A percentile compares a stretch with the other conserved stretches of the same genome.
Conservation (phyloP, 2,113 vertebrate genomes). For the Bufo bufo region DNA sequence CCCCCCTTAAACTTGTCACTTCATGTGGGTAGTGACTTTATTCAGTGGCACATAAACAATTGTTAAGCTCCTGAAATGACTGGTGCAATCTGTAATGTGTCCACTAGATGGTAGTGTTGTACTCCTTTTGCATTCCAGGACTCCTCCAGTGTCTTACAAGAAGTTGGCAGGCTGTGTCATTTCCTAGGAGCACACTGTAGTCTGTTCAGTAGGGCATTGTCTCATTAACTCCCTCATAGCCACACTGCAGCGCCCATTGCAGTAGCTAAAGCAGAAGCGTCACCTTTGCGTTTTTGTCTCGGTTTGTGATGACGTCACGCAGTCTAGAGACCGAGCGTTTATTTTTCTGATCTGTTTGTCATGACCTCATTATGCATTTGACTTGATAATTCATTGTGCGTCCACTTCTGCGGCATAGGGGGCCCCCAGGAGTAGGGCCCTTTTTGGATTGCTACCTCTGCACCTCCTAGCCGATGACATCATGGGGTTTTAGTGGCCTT, state of each 20-base stretch:
- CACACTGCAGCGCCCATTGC: not conserved
- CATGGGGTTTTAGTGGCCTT: not conserved
- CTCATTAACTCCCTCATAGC: not conserved
- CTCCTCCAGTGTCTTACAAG: not conserved
- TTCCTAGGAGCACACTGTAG: not conserved
- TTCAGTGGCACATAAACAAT: too few species aligned
- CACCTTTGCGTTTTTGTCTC: too few species aligned
- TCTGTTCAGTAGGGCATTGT: not conserved
- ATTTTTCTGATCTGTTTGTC: too few species aligned
- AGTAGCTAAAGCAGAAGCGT: too few species aligned
- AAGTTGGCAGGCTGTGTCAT: not conserved
- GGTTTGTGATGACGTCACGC: too few species aligned
- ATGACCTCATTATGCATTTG: too few species aligned
- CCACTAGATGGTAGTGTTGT: slow-evolving; percentile 37
- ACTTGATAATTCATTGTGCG: too few species aligned
- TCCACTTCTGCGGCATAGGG: too few species aligned
- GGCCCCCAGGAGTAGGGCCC: too few species aligned
- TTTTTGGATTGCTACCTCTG: not conserved
- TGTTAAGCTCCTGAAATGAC: not conserved
- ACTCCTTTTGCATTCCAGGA: not conserved
- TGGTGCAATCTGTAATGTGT: not conserved
- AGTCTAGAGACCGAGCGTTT: too few species aligned
- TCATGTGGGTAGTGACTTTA: too few species aligned
- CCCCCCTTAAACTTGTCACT: too few species aligned
- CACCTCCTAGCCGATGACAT: not conserved